Evolutionary conservation across 1,140 invertebrate genomes (phyloP).

Genomic region (Radopholus similis): DNA sequence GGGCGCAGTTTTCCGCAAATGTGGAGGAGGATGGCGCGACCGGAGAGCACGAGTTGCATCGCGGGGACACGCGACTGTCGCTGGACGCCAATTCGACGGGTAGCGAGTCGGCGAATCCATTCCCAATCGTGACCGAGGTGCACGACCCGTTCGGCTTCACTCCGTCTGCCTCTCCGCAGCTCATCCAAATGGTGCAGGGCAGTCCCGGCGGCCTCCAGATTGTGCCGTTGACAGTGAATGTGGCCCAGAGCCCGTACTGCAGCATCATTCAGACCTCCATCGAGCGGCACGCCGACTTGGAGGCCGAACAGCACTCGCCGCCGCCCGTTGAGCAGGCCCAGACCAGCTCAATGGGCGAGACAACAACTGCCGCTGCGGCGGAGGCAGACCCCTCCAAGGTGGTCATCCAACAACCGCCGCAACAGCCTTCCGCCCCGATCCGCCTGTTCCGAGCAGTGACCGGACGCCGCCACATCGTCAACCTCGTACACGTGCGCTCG

Average conservation of each 20-base stretch:
- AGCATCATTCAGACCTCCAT: neutral
- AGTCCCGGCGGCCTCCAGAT: neutral
- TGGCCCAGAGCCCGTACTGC: neutral
- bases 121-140: slow-evolving; percentile 49
- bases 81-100: slow-evolving; percentile 40
- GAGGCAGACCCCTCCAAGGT: neutral
- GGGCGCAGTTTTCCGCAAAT: slow-evolving; percentile 33
- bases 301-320: neutral
- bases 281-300: neutral
- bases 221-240: neutral
- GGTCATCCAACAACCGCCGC: neutral
- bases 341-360: neutral
- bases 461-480: slow-evolving; percentile 37
- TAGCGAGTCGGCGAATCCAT: slow-evolving; percentile 51
- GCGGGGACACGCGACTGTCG: slow-evolving; percentile 10
- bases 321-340: neutral
- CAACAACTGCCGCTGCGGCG: neutral
- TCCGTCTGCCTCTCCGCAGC: slow-evolving; percentile 50
- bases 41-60: slow-evolving; percentile 15
- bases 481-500: slow-evolving; percentile 49
- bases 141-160: slow-evolving; percentile 52
- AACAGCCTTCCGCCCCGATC: neutral
- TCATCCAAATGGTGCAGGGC: slow-evolving; percentile 25
- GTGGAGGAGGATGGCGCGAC: slow-evolving; percentile 21
- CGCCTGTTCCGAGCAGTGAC: slow-evolving; percentile 18